Evolutionary conservation across 2,113 vertebrate genomes (phyloP).

Genomic region (Diglossa brunneiventris): DNA sequence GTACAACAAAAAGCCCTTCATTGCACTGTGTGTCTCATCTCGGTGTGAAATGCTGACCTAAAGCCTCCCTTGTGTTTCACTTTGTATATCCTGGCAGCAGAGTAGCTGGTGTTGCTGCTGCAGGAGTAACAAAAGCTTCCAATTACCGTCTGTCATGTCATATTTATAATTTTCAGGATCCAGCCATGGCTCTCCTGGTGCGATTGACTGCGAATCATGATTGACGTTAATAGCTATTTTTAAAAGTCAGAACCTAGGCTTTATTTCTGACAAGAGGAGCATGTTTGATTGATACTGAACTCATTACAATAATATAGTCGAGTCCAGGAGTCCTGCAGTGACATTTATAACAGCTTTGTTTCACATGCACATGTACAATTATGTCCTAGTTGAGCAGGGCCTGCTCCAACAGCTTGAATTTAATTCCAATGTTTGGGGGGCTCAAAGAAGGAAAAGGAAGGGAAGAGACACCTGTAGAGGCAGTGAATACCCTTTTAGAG

Average conservation of each 20-base stretch:
- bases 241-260: background rate
- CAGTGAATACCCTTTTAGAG: background rate
- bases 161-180: background rate
- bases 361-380: background rate
- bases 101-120: background rate
- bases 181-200: background rate
- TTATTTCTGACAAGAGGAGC: constrained; percentile 14
- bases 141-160: constrained; percentile 49
- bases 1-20: background rate
- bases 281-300: background rate
- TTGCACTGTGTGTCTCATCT: background rate
- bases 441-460: background rate
- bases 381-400: rapidly evolving
- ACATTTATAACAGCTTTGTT: constrained; percentile 20
- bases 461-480: background rate
- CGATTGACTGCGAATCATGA: background rate
- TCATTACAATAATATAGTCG: background rate
- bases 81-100: background rate
- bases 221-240: constrained; percentile 27
- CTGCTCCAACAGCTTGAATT: background rate
- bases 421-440: rapidly evolving
- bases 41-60: background rate
- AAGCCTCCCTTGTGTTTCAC: background rate
- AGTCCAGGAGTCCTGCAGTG: background rate
- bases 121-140: background rate